Evolutionary conservation across 2,888 invertebrate genomes (phyloP).

Genomic region (Meiosimyza decipiens): DNA sequence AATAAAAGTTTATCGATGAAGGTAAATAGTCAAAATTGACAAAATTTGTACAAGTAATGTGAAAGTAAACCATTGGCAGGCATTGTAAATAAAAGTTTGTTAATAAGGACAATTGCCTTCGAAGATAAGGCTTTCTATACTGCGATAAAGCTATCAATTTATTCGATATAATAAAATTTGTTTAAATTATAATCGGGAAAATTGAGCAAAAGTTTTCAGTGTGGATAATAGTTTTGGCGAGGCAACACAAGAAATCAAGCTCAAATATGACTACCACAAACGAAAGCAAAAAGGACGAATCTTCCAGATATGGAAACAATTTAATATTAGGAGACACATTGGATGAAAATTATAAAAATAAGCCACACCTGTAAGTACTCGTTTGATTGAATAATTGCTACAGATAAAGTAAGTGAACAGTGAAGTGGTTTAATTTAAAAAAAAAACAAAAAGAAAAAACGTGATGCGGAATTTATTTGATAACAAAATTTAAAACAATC

Average conservation of each 20-base stretch:
- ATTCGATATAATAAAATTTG: conserved; percentile 37
- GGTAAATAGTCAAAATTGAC: too few relatives aligned
- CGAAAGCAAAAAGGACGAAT: conserved; percentile 43
- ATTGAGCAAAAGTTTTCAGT: conserved; percentile 17
- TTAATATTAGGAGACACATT: conserved; percentile 40
- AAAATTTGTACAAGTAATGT: too few relatives aligned
- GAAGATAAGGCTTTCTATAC: conserved; percentile 4
- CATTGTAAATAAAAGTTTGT: not conserved
- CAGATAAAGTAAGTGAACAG: too few relatives aligned
- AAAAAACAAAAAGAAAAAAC: too few relatives aligned
- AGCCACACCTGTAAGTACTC: conserved; percentile 23
- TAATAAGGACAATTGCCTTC: conserved; percentile 11
- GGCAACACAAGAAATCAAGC: conserved; percentile 3
- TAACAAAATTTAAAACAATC: too few relatives aligned
- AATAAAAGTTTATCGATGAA: too few relatives aligned
- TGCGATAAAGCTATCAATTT: conserved; percentile 20
- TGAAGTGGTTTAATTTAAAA: too few relatives aligned
- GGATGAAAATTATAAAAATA: conserved; percentile 29
- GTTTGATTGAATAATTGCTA: not conserved
- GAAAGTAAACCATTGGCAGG: too few relatives aligned
- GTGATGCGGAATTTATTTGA: too few relatives aligned
- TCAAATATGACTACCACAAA: conserved; percentile 27
- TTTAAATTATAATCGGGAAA: conserved; percentile 29
- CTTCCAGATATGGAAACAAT: conserved; percentile 45
- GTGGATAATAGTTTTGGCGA: not conserved